A percentile compares a stretch with the other conserved stretches of the same genome.
Evolutionary conservation across 2,888 invertebrate genomes (phyloP).

Genomic region (Campaea margaritaria): DNA sequence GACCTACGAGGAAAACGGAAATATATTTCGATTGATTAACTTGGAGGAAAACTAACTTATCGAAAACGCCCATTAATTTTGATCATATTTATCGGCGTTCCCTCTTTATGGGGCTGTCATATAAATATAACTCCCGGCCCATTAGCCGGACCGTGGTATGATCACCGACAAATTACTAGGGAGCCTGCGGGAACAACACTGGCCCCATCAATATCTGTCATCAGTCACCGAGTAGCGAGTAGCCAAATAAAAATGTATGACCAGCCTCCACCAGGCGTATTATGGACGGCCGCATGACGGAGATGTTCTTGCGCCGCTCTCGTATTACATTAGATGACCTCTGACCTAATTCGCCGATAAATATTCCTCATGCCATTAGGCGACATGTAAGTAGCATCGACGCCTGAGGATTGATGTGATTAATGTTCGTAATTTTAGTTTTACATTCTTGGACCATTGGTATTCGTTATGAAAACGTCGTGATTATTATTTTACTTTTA

Average conservation of each 20-base stretch:
- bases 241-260: conserved; percentile 79
- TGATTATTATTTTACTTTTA: conserved; percentile 28
- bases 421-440: conserved; percentile 19
- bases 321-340: conserved; percentile 58
- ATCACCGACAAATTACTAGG: conserved; percentile 64
- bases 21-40: conserved; percentile 50
- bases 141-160: conserved; percentile 64
- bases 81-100: conserved; percentile 65
- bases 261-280: conserved; percentile 49
- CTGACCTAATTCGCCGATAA: conserved; percentile 67
- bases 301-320: conserved; percentile 62
- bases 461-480: background rate
- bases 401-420: conserved; percentile 15
- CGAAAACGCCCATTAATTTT: conserved; percentile 65
- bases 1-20: conserved; percentile 44
- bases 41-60: conserved; percentile 56
- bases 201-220: conserved; percentile 81
- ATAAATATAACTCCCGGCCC: conserved; percentile 72
- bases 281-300: conserved; percentile 59
- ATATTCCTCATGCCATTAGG: conserved; percentile 53
- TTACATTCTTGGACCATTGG: conserved; percentile 1
- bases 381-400: conserved; percentile 30
- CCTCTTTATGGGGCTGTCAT: conserved; percentile 71
- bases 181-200: conserved; percentile 59
- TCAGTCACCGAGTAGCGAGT: conserved; percentile 73